Conservation (phyloP, 2,888 invertebrate species). For the Atethmia centrago region DNA sequence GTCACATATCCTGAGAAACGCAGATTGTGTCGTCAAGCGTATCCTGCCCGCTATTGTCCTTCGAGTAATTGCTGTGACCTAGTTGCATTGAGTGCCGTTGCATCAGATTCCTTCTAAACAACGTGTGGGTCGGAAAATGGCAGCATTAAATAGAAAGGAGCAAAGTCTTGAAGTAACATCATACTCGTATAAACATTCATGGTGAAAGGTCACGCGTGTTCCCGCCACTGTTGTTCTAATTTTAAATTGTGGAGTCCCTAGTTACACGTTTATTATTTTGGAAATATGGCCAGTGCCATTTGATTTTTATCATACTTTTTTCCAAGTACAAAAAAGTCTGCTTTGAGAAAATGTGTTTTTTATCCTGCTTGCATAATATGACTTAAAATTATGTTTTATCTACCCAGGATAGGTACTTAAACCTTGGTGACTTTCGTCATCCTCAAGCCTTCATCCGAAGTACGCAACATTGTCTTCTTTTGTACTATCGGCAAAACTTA, state of each 20-base stretch:
- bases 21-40: constrained; percentile 47
- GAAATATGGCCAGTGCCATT: constrained; percentile 3
- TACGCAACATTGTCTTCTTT: no score
- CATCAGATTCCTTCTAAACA: constrained; percentile 30
- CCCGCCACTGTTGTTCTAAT: constrained; percentile 28
- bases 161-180: constrained; percentile 5
- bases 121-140: constrained; percentile 30
- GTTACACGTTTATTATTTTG: neutral
- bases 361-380: neutral
- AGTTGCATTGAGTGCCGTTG: constrained; percentile 50
- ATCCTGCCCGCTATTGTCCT: constrained; percentile 60
- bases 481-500: no score
- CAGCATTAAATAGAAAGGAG: constrained; percentile 27
- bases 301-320: constrained; percentile 8
- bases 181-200: constrained; percentile 4
- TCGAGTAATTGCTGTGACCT: constrained; percentile 53
- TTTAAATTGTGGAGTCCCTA: constrained; percentile 33
- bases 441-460: no score
- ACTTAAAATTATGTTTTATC: neutral
- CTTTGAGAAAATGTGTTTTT: neutral
- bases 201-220: constrained; percentile 38
- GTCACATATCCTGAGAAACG: constrained; percentile 37
- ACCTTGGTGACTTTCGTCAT: neutral
- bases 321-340: neutral
- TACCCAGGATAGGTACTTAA: neutral